Conservation (phyloP, 2,797 vertebrate species). For the Nyctibius grandis region DNA sequence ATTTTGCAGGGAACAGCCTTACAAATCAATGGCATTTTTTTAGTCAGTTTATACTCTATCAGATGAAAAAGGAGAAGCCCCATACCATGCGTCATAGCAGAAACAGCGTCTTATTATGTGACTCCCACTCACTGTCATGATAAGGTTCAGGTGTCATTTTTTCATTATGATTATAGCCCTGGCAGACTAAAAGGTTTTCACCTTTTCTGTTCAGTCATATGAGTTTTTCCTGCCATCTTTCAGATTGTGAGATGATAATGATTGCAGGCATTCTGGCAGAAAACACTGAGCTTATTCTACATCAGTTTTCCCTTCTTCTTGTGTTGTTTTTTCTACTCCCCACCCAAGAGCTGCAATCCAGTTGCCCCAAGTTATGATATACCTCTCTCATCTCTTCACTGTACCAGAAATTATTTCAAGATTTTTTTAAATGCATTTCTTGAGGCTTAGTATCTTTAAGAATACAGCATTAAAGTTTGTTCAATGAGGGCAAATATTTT, state of each 20-base stretch:
- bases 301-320: background rate
- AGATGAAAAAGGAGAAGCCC: slow-evolving; percentile 5
- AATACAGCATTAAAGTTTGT: background rate
- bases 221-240: background rate
- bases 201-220: background rate
- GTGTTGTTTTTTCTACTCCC: background rate
- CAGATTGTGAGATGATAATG: background rate
- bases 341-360: background rate
- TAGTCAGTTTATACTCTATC: background rate
- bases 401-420: background rate
- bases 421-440: background rate
- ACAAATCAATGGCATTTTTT: background rate
- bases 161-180: background rate
- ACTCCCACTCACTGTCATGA: background rate
- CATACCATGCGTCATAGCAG: background rate
- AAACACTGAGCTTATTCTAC: background rate
- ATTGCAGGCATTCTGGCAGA: background rate
- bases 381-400: background rate
- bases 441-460: background rate
- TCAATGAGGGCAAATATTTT: background rate
- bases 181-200: background rate
- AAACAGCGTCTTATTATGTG: background rate
- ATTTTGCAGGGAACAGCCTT: background rate
- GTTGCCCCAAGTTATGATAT: background rate
- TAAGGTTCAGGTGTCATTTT: background rate